Percentiles rank a stretch among this genome's conserved stretches.
phyloP scores from a whole-genome alignment of 2,888 invertebrate species.

The Timema podura region DNA sequence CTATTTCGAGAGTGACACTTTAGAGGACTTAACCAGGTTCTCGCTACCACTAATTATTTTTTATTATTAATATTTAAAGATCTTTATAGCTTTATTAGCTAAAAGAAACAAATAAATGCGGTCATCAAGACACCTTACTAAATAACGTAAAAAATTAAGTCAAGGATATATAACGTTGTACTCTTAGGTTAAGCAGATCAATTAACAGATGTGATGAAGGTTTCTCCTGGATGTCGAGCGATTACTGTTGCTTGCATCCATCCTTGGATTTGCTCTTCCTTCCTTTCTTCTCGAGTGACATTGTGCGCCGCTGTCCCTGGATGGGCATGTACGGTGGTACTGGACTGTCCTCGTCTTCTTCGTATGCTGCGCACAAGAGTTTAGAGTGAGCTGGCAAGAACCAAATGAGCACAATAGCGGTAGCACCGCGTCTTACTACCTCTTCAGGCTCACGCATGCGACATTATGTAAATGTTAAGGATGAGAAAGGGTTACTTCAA shows the following conservation, averaged over 20 bases:
- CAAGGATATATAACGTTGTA: too few relatives aligned
- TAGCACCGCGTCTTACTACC: neutral
- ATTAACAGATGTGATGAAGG: too few relatives aligned
- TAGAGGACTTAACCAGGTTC: too few relatives aligned
- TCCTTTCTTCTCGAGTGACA: slow-evolving; percentile 57
- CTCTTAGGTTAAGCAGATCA: too few relatives aligned
- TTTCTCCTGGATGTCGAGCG: neutral
- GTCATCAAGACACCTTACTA: too few relatives aligned
- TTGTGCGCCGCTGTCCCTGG: slow-evolving; percentile 64
- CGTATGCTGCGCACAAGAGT: neutral
- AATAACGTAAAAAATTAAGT: too few relatives aligned
- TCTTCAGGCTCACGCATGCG: neutral
- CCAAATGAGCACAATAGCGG: neutral
- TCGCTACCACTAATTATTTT: too few relatives aligned
- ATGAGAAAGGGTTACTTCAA: neutral
- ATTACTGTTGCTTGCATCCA: slow-evolving; percentile 59
- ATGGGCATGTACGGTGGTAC: slow-evolving; percentile 74
- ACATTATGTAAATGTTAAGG: neutral
- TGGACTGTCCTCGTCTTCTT: slow-evolving; percentile 41
- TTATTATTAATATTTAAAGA: too few relatives aligned
- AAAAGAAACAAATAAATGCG: too few relatives aligned
- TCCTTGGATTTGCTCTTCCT: slow-evolving; percentile 34
- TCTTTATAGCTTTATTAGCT: too few relatives aligned
- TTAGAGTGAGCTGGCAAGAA: too few relatives aligned
- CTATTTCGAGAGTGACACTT: too few relatives aligned